phyloP scores from a whole-genome alignment of 2,113 vertebrate genomes.

The Euleptes europaea region DNA sequence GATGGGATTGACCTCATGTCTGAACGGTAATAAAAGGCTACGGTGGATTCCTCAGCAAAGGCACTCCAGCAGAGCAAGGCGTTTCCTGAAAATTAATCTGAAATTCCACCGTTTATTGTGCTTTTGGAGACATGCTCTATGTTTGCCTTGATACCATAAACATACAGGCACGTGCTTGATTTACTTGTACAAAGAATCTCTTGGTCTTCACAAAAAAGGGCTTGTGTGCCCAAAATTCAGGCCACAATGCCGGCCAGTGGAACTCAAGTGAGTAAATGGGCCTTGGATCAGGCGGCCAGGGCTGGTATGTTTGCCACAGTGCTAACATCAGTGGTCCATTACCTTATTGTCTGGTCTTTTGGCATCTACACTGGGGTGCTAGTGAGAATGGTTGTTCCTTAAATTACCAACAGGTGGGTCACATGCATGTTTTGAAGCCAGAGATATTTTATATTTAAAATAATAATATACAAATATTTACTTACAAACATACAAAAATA shows the following conservation, averaged over 20 bases:
- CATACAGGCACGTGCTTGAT: not conserved
- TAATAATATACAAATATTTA: constrained; percentile 90
- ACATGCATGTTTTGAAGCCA: constrained; percentile 84
- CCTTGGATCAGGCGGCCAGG: too few relatives aligned
- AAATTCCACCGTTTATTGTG: not conserved
- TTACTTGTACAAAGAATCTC: not conserved
- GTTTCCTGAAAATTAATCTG: not conserved
- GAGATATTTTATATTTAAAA: constrained; percentile 79
- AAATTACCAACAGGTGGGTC: constrained; percentile 51
- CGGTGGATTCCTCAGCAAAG: not conserved
- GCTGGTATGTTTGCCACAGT: not conserved
- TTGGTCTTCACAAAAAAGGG: not conserved
- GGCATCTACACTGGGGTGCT: not conserved
- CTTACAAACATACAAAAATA: constrained; percentile 94
- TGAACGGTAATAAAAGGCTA: not conserved
- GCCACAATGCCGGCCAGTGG: too few relatives aligned
- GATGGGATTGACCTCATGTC: constrained; percentile 15
- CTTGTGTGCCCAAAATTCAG: not conserved
- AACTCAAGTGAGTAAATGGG: not conserved
- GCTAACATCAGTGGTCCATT: not conserved
- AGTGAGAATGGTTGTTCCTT: not conserved
- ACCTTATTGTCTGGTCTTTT: fast-evolving
- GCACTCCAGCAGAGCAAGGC: not conserved
- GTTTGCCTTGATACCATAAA: not conserved
- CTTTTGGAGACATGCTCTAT: not conserved